Evolutionary conservation across 2,797 vertebrate genomes (phyloP).

Genomic region (Lagodon rhomboides): DNA sequence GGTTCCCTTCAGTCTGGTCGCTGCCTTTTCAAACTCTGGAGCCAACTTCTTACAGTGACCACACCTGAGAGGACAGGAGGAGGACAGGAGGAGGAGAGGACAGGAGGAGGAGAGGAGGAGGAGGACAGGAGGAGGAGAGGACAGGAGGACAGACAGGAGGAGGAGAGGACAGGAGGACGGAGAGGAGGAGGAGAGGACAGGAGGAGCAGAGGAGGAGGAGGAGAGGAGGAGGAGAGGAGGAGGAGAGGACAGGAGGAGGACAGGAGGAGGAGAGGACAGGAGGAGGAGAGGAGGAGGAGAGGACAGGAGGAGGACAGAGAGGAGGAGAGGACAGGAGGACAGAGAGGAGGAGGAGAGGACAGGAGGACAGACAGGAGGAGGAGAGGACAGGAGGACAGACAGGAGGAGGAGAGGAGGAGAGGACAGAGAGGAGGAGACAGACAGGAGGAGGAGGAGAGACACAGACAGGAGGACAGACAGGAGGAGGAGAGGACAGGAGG

Average conservation of each 20-base stretch:
- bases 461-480: too few relatives aligned
- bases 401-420: too few relatives aligned
- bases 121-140: too few relatives aligned
- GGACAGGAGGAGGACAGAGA: not conserved
- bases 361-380: not conserved
- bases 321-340: too few relatives aligned
- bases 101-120: not conserved
- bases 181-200: too few relatives aligned
- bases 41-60: constrained; percentile 86
- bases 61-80: constrained; percentile 75
- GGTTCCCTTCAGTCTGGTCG: constrained; percentile 78
- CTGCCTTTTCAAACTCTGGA: constrained; percentile 87
- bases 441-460: not conserved
- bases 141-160: not conserved
- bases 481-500: too few relatives aligned
- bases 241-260: too few relatives aligned
- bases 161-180: too few relatives aligned
- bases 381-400: too few relatives aligned
- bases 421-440: accelerated
- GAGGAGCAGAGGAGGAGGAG: too few relatives aligned
- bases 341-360: not conserved
- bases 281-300: not conserved
- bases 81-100: not conserved
- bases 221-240: too few relatives aligned
- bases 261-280: not conserved